A percentile compares a stretch with the other conserved stretches of the same genome.
phyloP scores from a whole-genome alignment of 2,888 invertebrate genomes.

The Adela reaumurella region DNA sequence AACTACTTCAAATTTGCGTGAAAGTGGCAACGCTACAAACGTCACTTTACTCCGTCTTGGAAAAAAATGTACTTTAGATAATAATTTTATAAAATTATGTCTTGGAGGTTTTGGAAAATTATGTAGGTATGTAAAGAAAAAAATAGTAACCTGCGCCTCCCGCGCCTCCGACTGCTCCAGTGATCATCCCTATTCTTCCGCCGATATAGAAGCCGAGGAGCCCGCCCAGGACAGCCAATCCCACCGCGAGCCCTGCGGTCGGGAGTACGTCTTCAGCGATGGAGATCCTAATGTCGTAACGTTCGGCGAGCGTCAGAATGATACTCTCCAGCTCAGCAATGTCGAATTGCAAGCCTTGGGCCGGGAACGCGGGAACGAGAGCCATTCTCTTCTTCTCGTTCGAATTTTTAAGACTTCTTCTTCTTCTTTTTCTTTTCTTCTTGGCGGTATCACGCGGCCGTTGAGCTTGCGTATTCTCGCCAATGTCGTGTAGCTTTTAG shows the following conservation, averaged over 20 bases:
- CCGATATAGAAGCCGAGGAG: constrained; percentile 39
- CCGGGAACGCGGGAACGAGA: not conserved
- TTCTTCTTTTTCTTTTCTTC: too few relatives aligned
- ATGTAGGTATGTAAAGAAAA: too few relatives aligned
- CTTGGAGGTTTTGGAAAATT: too few relatives aligned
- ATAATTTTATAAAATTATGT: too few relatives aligned
- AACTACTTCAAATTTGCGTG: too few relatives aligned
- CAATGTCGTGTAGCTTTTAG: too few relatives aligned
- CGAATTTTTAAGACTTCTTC: too few relatives aligned
- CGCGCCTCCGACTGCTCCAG: constrained; percentile 38
- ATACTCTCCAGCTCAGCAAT: constrained; percentile 28
- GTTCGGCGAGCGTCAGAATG: constrained; percentile 31
- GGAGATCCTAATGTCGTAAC: constrained; percentile 36
- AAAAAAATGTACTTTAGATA: too few relatives aligned
- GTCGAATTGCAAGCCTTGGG: constrained; percentile 27
- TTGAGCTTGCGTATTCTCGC: too few relatives aligned
- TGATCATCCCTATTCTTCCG: constrained; percentile 34
- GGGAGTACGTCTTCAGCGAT: constrained; percentile 22
- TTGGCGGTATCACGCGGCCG: too few relatives aligned
- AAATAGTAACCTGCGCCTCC: constrained; percentile 31
- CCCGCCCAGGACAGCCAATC: constrained; percentile 33
- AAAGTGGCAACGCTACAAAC: too few relatives aligned
- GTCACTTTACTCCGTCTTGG: too few relatives aligned
- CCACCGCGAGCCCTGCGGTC: constrained; percentile 29
- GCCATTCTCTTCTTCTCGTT: not conserved